Conservation (phyloP, 2,888 invertebrate species). For the Machimus atricapillus region DNA sequence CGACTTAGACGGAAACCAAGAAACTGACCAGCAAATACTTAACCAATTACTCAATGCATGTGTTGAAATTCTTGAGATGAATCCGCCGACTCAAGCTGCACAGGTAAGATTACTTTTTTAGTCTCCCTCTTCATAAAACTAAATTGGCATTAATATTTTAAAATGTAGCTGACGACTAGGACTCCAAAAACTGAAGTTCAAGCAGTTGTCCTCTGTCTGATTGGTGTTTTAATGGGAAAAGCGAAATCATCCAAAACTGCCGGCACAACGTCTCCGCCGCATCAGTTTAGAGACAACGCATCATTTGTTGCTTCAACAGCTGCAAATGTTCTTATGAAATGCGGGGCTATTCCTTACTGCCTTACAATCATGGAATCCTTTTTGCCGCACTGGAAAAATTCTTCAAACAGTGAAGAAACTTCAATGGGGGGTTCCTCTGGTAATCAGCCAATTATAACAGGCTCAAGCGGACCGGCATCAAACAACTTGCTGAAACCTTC, state of each 20-base stretch:
- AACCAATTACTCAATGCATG: conserved; percentile 77
- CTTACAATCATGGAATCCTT: conserved; percentile 74
- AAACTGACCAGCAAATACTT: conserved; percentile 78
- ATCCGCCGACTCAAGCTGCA: conserved; percentile 63
- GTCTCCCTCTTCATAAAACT: not conserved
- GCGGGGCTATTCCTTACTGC: conserved; percentile 77
- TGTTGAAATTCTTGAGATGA: conserved; percentile 75
- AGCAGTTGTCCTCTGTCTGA: conserved; percentile 83
- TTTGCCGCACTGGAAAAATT: conserved; percentile 77
- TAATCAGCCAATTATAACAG: conserved; percentile 40
- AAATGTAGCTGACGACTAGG: conserved; percentile 62
- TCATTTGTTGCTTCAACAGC: conserved; percentile 73
- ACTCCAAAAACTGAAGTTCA: conserved; percentile 84
- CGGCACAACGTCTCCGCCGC: conserved; percentile 61
- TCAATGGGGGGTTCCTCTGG: conserved; percentile 6
- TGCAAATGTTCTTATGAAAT: conserved; percentile 73
- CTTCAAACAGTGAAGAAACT: conserved; percentile 62
- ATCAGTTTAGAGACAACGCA: conserved; percentile 66
- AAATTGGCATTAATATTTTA: not conserved
- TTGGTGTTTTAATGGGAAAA: conserved; percentile 70
- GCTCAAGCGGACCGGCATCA: conserved; percentile 66
- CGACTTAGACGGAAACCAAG: conserved; percentile 86
- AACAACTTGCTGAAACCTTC: conserved; percentile 77
- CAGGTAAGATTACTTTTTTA: conserved; percentile 50
- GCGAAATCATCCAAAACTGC: conserved; percentile 60